Base-by-base conservation (phyloP, 2,888 invertebrate genomes). In the Celastrina argiolus region DNA sequence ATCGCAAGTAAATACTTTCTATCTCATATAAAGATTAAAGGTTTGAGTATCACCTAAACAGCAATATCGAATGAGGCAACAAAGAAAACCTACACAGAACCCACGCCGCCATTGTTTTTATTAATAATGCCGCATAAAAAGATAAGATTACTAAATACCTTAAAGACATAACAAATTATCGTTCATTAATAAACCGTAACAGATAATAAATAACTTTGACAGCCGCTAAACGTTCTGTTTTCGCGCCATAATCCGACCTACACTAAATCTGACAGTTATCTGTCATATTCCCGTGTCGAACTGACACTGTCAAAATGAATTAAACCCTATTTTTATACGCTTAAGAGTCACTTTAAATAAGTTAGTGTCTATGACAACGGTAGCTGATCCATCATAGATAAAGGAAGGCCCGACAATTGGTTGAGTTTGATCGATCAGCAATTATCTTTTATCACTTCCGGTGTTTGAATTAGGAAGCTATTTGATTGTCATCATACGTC, bases 341-440 rank as follows among this genome's bases (percentile, higher is more conserved):
- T 7, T 58, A 31, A 31, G 58, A 8, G 34, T 16, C 12, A 59
- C 2, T 58, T 59, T 34, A 1, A 10, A 34, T 4, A 16, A 10
- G 2, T 18, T 16, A 14, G 39, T 26, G 26, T 61, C 61, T 61
- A 61, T 66, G 61, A 68, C 75, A 77, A 76, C 76, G 74, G 79
- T 79, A 78, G 77, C 63, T 70, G 71, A 84, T 84, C 79, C 65
- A 81, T 84, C 84, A 82, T 69, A 66, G 69, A 67, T 73, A 74
- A 70, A 72, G 67, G 69, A 69, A 70, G 74, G 74, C 74, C 75
- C 77, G 75, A 79, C 78, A 74, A 74, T 76, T 73, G 70, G 70
- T 74, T 72, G 69, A 70, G 69, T 56, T 67, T 81, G 82, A 84
- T 84, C 68, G 84, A 84, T 80, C 67, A 63, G 59, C 63, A 56